phyloP scores from a whole-genome alignment of 1,140 invertebrate species.

The Drosophila trapezifrons region DNA sequence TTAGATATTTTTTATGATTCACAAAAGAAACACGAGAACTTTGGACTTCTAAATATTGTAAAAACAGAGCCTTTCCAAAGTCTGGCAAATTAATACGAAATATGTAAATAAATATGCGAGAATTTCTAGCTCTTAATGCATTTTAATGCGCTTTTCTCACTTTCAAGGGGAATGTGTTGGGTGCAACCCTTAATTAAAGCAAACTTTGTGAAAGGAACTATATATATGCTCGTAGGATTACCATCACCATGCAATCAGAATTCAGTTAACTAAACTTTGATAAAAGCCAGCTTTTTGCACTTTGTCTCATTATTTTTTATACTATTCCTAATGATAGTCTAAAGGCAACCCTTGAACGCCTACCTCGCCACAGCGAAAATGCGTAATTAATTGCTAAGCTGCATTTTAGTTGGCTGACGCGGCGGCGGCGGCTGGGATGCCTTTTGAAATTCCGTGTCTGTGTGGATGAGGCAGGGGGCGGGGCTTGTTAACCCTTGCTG shows the following conservation, averaged over 20 bases:
- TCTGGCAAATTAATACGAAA: not conserved
- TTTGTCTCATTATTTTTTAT: not conserved
- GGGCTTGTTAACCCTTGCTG: constrained; percentile 14
- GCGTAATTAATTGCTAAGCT: constrained; percentile 41
- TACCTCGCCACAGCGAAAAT: not conserved
- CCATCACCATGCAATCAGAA: not conserved
- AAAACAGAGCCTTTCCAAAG: not conserved
- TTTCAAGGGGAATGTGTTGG: not conserved
- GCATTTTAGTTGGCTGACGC: constrained; percentile 29
- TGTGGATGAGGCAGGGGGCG: not conserved
- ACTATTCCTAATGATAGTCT: constrained; percentile 2
- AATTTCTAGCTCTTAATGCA: not conserved
- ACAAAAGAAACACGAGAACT: no score
- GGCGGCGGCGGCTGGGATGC: not conserved
- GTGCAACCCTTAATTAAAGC: not conserved
- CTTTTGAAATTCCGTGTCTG: constrained; percentile 5
- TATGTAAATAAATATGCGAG: not conserved
- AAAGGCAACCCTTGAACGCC: not conserved
- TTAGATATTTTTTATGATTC: no score
- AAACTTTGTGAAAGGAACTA: not conserved
- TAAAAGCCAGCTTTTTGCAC: not conserved
- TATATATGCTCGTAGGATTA: not conserved
- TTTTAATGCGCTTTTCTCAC: not conserved
- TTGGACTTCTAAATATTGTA: not conserved
- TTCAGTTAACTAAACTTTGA: not conserved